A percentile compares a stretch with the other conserved stretches of the same genome.
Evolutionary conservation across 2,113 vertebrate species (phyloP).

Genomic region (Falco punctatus): DNA sequence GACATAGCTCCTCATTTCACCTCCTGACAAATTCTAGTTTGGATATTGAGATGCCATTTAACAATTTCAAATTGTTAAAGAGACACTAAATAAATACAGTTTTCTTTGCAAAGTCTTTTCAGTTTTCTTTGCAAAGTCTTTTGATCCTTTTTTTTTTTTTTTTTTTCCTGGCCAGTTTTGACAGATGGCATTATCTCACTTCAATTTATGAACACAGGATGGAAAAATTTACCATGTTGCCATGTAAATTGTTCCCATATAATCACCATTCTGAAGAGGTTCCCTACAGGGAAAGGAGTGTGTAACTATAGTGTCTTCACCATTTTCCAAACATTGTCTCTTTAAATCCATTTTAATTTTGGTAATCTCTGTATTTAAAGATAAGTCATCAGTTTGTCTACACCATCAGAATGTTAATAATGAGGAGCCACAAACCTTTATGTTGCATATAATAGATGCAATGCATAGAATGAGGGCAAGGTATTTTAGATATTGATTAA

Average conservation of each 20-base stretch:
- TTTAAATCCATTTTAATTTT: not conserved
- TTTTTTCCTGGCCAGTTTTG: not conserved
- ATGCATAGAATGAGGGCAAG: not conserved
- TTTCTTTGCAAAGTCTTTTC: not conserved
- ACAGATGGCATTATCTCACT: not conserved
- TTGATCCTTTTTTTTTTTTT: not conserved
- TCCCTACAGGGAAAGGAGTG: not conserved
- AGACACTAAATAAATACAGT: not conserved
- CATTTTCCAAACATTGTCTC: not conserved
- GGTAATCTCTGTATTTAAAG: not conserved
- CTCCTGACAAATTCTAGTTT: not conserved
- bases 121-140: not conserved
- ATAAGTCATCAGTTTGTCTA: not conserved
- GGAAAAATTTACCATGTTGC: not conserved
- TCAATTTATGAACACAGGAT: not conserved
- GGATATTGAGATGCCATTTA: not conserved
- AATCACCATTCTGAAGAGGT: not conserved
- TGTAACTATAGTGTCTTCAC: not conserved
- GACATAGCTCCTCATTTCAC: not conserved
- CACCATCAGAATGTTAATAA: not conserved
- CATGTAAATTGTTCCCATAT: not conserved
- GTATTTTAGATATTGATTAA: not conserved
- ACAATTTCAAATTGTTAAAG: not conserved
- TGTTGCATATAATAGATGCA: not conserved
- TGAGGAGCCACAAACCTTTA: not conserved